phyloP scores from a whole-genome alignment of 2,113 vertebrate genomes.

The Eupsittula cactorum region DNA sequence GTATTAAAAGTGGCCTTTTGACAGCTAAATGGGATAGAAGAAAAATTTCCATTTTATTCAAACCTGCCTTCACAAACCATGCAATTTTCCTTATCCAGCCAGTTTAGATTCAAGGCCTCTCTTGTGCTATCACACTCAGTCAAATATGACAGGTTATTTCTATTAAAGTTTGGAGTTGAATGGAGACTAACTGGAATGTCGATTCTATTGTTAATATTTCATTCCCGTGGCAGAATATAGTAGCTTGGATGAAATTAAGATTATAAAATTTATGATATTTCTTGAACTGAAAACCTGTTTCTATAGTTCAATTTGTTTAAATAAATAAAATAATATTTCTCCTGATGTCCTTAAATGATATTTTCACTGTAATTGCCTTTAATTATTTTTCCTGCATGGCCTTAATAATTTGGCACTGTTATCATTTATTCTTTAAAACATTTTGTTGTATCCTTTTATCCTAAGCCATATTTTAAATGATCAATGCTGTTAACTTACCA shows the following conservation, averaged over 20 bases:
- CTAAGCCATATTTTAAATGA: background rate
- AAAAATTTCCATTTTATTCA: conserved; percentile 75
- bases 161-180: conserved; percentile 76
- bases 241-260: conserved; percentile 41
- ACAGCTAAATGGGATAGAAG: conserved; percentile 70
- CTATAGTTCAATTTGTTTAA: conserved; percentile 46
- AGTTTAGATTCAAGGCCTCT: conserved; percentile 75
- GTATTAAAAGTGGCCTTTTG: conserved; percentile 68
- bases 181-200: conserved; percentile 73
- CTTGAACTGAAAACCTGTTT: conserved; percentile 59
- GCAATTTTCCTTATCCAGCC: conserved; percentile 72
- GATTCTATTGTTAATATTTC: conserved; percentile 72
- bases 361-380: background rate
- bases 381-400: background rate
- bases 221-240: conserved; percentile 44
- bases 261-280: conserved; percentile 50
- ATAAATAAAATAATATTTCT: conserved; percentile 58
- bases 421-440: background rate
- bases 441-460: background rate
- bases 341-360: background rate
- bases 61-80: conserved; percentile 58
- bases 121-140: conserved; percentile 74
- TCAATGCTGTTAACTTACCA: background rate
- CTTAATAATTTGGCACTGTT: background rate
- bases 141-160: conserved; percentile 76